These are phyloP conservation scores for Erebia ligea DNA, from an alignment of 2,888 invertebrate genomes.

Conservation along the genomic window DNA sequence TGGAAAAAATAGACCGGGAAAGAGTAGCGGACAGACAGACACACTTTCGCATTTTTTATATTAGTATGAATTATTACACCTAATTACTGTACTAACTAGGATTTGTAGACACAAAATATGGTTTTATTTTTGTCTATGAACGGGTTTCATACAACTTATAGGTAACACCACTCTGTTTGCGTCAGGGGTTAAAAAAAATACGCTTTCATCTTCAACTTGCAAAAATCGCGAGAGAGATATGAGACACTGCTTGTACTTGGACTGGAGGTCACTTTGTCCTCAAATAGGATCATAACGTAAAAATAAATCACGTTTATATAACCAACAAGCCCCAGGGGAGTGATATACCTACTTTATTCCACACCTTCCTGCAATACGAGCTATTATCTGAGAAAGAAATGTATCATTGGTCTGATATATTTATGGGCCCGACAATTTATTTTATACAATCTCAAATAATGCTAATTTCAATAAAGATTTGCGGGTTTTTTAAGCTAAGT, in stretches of 20 bases:
- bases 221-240: neutral
- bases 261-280: neutral
- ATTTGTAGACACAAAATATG: too few relatives aligned
- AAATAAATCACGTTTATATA: slow-evolving; percentile 12
- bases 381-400: slow-evolving; percentile 15
- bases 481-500: neutral
- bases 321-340: slow-evolving; percentile 1
- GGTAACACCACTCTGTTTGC: too few relatives aligned
- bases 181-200: too few relatives aligned
- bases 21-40: too few relatives aligned
- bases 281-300: neutral
- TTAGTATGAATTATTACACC: too few relatives aligned
- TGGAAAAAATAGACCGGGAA: too few relatives aligned
- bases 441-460: neutral
- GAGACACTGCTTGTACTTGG: neutral
- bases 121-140: too few relatives aligned
- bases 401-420: slow-evolving; percentile 14
- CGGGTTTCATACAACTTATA: too few relatives aligned
- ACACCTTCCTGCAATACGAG: slow-evolving; percentile 1
- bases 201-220: too few relatives aligned
- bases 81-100: too few relatives aligned
- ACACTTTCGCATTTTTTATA: too few relatives aligned
- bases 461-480: neutral
- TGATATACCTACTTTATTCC: slow-evolving; percentile 12
- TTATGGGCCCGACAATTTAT: slow-evolving; percentile 5